phyloP scores from a whole-genome alignment of 2,797 vertebrate genomes.

The Sternarchorhynchus goeldii region DNA sequence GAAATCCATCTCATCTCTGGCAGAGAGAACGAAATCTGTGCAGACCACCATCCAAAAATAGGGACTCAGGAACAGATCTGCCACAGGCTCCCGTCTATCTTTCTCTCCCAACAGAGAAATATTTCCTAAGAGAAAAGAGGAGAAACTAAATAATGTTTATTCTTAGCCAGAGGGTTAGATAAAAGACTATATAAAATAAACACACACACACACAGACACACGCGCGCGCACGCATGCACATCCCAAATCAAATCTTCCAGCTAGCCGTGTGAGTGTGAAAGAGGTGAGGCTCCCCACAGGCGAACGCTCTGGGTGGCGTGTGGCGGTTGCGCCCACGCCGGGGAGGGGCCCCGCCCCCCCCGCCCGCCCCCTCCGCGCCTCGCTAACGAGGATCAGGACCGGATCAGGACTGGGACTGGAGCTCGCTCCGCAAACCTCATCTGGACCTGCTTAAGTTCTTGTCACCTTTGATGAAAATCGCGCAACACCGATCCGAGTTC shows the following conservation, averaged over 20 bases:
- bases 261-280: background rate
- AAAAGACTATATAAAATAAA: constrained; percentile 30
- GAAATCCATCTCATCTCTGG: background rate
- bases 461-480: constrained; percentile 82
- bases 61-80: background rate
- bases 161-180: constrained; percentile 9
- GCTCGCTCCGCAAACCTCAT: constrained; percentile 70
- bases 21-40: too few species aligned
- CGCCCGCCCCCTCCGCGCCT: constrained; percentile 62
- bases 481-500: constrained; percentile 68
- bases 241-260: background rate
- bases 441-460: constrained; percentile 76
- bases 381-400: constrained; percentile 61
- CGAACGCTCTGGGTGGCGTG: background rate
- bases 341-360: constrained; percentile 65
- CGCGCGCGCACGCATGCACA: background rate
- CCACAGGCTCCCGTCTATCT: background rate
- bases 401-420: constrained; percentile 43
- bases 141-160: constrained; percentile 15
- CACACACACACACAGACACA: constrained; percentile 4
- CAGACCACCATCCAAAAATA: background rate
- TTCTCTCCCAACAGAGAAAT: background rate
- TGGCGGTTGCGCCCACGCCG: background rate
- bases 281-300: background rate
- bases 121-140: background rate